Evolutionary conservation across 2,113 vertebrate species (phyloP).

Genomic region (Ageneiosus marmoratus): DNA sequence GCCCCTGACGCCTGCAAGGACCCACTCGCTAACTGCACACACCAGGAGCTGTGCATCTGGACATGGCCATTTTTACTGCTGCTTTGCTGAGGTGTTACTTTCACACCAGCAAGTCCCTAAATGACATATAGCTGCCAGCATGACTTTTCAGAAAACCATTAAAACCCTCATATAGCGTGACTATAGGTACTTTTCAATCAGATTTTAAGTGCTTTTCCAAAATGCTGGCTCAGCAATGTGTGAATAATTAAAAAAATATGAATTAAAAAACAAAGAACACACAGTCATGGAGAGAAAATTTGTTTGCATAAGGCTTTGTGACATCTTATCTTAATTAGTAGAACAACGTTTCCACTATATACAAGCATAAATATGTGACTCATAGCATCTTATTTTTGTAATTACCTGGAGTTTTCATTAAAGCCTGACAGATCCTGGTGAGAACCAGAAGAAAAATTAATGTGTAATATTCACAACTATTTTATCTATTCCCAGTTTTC

Average conservation of each 20-base stretch:
- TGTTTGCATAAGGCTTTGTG: neutral
- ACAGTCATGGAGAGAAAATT: neutral
- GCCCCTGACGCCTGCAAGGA: conserved; percentile 7
- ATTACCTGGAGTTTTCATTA: neutral
- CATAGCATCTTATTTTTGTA: neutral
- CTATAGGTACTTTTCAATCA: neutral
- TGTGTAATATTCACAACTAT: neutral
- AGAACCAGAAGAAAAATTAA: neutral
- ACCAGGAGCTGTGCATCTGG: conserved; percentile 2
- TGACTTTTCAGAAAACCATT: neutral
- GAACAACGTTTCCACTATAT: neutral
- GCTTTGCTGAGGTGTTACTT: conserved; percentile 14
- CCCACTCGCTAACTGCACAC: conserved; percentile 1
- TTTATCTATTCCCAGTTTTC: neutral
- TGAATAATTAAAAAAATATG: neutral
- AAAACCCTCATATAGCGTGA: neutral
- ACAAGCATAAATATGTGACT: neutral
- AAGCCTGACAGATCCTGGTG: neutral
- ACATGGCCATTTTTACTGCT: conserved; percentile 29
- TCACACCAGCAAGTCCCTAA: neutral
- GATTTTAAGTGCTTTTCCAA: neutral
- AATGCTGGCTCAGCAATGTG: neutral
- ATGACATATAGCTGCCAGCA: neutral
- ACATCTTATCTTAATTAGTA: neutral
- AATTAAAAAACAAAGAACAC: neutral